These are phyloP conservation scores for Urechis unicinctus DNA, from an alignment of 2,888 invertebrate species.

Conservation along the genomic window DNA sequence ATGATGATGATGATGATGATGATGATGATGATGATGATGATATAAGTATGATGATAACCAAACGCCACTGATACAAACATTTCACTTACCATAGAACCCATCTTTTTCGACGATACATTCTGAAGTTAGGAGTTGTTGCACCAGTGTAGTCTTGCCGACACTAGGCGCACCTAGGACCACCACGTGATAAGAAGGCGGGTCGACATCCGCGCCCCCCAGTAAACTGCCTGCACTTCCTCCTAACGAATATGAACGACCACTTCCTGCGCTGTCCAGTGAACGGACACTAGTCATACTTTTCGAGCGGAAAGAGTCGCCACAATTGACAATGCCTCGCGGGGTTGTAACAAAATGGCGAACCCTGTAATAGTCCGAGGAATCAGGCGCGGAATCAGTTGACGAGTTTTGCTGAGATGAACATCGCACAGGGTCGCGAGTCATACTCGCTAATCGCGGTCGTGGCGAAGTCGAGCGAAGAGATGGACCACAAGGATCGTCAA, in stretches of 20 bases:
- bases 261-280: constrained; percentile 13
- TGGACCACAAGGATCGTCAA: not conserved
- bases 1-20: no score
- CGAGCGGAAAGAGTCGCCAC: constrained; percentile 81
- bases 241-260: constrained; percentile 61
- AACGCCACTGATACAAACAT: no score
- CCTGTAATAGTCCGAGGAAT: constrained; percentile 58
- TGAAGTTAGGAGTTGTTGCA: constrained; percentile 66
- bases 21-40: no score
- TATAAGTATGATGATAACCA: no score
- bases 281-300: constrained; percentile 59
- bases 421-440: constrained; percentile 1
- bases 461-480: not conserved
- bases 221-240: constrained; percentile 48
- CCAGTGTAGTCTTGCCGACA: constrained; percentile 65
- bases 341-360: constrained; percentile 90
- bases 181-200: constrained; percentile 55
- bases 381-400: not conserved
- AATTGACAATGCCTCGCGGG: constrained; percentile 76
- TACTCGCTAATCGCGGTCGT: not conserved
- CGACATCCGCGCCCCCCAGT: constrained; percentile 20
- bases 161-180: constrained; percentile 63
- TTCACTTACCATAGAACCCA: constrained; percentile 3
- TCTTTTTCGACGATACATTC: constrained; percentile 50
- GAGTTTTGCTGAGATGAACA: not conserved